Evolutionary conservation across 30 jellyfish, hydroid and myxozoan species (phyloP), one percentile per base, ranked within the genome.

Genomic region (Aurelia sp.): DNA sequence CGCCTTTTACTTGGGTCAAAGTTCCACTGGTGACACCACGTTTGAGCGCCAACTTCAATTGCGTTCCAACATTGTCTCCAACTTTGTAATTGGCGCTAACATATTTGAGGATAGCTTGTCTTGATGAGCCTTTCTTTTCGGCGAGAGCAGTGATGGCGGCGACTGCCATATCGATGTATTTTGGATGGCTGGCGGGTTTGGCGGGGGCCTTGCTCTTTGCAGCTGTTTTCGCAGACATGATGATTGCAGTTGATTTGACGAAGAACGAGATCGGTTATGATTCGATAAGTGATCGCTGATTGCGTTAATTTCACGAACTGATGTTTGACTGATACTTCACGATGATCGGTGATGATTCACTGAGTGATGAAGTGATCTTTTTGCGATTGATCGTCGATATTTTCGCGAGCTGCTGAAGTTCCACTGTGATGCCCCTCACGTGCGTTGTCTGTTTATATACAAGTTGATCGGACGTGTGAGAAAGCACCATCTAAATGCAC

Each of bases 101-200:
- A 94, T 90, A 90, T 76, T 90, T 90, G 31, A 59, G 30, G 78
- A 90, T 90, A 22, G 92, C 91, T 65, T 90, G 97, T 82, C 94
- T 24, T 15, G 97, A 90, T 5, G 94, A 80, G 19, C 98, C 98
- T 52, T 70, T 84, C 33, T 95, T 52, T 52, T 91, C 91, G 51
- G 86, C 86, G 57, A 91, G 91, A n/a, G 69, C 84, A 1, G 90
- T 47, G 61, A 91, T 76, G 5, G 98, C 98, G 5, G 96, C 96
- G 18, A 15, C 52, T 69, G 86, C 86, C 98, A 91, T 91, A 67
- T 84, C 98, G 76, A 72, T 66, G 88, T 77, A 91, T 21, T 82
- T 86, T 44, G 98, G 98, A 72, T 91, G 98, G n/a, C 69, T 16
- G 68, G 89, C 76, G 1, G 80, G 80, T 53, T 75, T 83, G 66